Evolutionary conservation across 30 jellyfish, hydroid and myxozoan species (phyloP).

Genomic region (Aurelia sp.): DNA sequence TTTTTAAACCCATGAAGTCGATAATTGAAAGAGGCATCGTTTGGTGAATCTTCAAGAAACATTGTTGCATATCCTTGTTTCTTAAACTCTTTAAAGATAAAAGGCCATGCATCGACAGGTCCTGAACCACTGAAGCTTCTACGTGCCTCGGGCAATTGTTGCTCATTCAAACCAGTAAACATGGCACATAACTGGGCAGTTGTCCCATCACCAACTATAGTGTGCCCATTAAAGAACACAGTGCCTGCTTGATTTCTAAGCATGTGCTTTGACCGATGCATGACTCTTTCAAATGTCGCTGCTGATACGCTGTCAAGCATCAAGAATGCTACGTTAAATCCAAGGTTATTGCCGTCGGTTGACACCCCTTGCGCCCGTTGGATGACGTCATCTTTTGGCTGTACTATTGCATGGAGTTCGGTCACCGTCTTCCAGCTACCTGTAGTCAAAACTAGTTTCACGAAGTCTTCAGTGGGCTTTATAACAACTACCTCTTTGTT

Average conservation of each 20-base stretch:
- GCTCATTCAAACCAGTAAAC: conserved; percentile 44
- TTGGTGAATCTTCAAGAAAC: conserved; percentile 64
- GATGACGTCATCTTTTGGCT: conserved; percentile 11
- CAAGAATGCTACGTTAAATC: conserved; percentile 24
- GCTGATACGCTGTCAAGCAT: conserved; percentile 30
- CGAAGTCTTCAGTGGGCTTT: conserved; percentile 24
- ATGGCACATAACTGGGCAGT: conserved; percentile 70
- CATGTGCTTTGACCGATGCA: conserved; percentile 17
- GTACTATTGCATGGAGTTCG: conserved; percentile 16
- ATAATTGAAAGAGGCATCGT: conserved; percentile 50
- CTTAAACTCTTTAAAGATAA: conserved; percentile 64
- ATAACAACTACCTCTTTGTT: background rate
- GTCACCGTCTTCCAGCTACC: background rate
- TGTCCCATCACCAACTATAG: conserved; percentile 84
- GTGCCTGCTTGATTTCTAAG: conserved; percentile 15
- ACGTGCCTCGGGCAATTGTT: conserved; percentile 70
- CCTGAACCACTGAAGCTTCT: conserved; percentile 7
- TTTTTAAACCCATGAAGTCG: conserved; percentile 65
- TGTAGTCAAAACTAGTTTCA: background rate
- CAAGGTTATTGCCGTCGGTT: background rate
- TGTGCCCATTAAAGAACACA: conserved; percentile 60
- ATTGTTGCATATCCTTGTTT: conserved; percentile 60
- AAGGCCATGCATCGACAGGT: conserved; percentile 76
- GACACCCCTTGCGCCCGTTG: conserved; percentile 3
- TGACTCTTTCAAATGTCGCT: conserved; percentile 31